Percentiles rank a stretch among this genome's conserved stretches.
These are phyloP conservation scores for Oncorhynchus tshawytscha DNA, from an alignment of 2,113 vertebrate species.

Conservation along the genomic window DNA sequence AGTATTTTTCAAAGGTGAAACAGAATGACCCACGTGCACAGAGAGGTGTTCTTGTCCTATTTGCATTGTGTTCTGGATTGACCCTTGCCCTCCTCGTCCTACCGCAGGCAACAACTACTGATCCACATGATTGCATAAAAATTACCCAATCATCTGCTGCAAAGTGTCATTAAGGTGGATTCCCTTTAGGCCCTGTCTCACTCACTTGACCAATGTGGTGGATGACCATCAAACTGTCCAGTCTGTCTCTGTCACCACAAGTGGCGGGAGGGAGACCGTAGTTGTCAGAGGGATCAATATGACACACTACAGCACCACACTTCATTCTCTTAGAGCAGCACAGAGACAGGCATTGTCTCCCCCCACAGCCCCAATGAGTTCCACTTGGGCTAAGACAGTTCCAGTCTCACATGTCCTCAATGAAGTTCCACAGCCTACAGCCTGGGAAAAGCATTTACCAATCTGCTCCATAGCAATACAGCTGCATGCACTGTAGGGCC, in stretches of 20 bases:
- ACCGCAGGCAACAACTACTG: background rate
- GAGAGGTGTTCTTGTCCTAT: no score
- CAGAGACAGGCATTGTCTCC: conserved; percentile 33
- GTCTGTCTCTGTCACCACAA: background rate
- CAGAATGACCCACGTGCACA: no score
- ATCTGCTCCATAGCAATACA: no score
- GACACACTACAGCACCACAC: conserved; percentile 56
- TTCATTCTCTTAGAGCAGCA: conserved; percentile 33
- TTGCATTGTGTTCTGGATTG: no score
- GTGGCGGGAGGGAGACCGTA: background rate
- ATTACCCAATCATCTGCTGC: background rate
- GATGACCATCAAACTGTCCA: background rate
- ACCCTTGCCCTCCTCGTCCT: no score
- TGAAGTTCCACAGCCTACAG: no score
- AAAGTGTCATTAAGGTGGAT: background rate
- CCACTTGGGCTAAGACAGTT: no score
- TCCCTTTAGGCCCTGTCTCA: background rate
- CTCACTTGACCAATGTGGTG: background rate
- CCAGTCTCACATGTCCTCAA: no score
- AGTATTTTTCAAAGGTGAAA: no score
- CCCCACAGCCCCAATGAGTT: no score
- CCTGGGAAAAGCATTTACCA: no score
- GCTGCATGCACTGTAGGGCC: no score
- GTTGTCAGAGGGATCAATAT: conserved; percentile 42
- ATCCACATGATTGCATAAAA: conserved; percentile 3